Evolutionary conservation across 35 echinoderm and acorn worm genomes (phyloP).

Genomic region (Ophioderma brevispina): DNA sequence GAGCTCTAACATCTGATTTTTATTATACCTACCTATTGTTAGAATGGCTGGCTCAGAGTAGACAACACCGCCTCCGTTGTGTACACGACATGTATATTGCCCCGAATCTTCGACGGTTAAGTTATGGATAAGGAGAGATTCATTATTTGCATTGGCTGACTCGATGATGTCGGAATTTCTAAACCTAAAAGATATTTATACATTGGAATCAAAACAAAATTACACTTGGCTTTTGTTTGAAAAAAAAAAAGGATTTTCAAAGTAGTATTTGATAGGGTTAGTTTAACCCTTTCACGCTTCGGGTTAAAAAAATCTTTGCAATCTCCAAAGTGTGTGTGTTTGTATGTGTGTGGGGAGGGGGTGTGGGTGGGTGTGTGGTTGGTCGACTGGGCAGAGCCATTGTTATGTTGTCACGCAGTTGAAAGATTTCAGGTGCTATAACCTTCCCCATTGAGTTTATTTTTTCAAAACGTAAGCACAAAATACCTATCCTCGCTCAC

Average conservation of each 20-base stretch:
- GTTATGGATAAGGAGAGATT: background rate
- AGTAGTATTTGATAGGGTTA: background rate
- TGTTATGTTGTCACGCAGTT: background rate
- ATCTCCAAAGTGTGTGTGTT: background rate
- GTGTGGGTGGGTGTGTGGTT: background rate
- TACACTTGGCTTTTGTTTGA: background rate
- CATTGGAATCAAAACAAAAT: background rate
- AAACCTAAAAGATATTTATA: background rate
- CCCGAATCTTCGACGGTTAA: background rate
- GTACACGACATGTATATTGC: background rate
- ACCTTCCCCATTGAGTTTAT: background rate
- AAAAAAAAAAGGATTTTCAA: background rate
- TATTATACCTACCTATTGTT: background rate
- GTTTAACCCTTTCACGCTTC: background rate
- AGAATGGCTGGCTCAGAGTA: background rate
- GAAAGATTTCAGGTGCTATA: background rate
- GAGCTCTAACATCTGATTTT: no score
- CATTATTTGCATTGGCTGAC: background rate
- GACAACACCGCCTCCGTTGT: background rate
- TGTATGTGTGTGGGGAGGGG: background rate
- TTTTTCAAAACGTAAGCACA: no score
- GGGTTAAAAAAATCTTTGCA: background rate
- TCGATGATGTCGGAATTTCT: background rate
- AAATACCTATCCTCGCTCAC: no score
- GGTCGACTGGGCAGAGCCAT: background rate